Evolutionary conservation across 2,888 invertebrate species (phyloP), one percentile per base, ranked within the genome.

Genomic region (Onchidella celtica): DNA sequence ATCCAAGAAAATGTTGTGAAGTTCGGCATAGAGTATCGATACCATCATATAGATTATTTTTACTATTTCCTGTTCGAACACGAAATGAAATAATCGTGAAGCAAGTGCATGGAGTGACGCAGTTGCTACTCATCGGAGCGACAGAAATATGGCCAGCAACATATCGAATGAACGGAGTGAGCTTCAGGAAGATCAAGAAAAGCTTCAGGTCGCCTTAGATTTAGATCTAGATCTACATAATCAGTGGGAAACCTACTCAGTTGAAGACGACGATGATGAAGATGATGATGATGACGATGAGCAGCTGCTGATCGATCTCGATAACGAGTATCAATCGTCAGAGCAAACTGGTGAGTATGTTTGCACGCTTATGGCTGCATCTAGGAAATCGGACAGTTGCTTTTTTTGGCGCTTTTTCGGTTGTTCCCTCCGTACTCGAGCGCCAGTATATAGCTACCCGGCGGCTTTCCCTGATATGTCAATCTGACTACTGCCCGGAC

Each of bases 151-250:
- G 73, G 73, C 59, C 21, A 36, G 36, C 38, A 59, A 59, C 17
- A 36, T 73, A 24, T 73, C 73, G 36, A 68, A 77, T 66, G 83
- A 84, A 69, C 69, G 85, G 40, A 74, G 40, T 24, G 79, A 81
- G 21, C 84, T 89, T 27, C 87, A 89, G 69, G 89, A 89, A 76
- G 90, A 90, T 69, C 89, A 89, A 27, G 86, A 88, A 81, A 84
- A 88, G n/a, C 81, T 90, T 6, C 86, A 89, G 65, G 84, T 85
- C 65, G 85, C 87, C 69, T 79, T 90, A 38, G 86, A 87, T 68
- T 87, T 84, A 40, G 87, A 85, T 57, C 87, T 83, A 4, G 55
- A 27, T 38, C n/a, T n/a, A n/a, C n/a, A n/a, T n/a, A n/a, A n/a
- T n/a, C 73, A 66, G 21, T 83, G 79, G 80, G 75, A 66, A 14